Base-by-base conservation (phyloP, 2,797 vertebrate genomes). In the Myoxocephalus aenaeus region DNA sequence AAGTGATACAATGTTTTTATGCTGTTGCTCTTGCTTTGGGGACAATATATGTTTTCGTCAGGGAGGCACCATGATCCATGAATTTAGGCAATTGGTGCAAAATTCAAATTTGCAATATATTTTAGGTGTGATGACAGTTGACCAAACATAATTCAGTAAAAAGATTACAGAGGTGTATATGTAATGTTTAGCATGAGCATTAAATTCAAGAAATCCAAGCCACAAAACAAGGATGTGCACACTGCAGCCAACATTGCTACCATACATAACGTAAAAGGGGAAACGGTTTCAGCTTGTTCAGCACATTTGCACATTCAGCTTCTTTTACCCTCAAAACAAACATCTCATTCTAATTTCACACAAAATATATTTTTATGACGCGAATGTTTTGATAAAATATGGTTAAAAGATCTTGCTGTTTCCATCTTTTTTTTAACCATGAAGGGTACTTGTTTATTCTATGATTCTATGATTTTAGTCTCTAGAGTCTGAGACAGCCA, bases 221-320 rank as follows among this genome's bases (percentile, higher is more conserved):
- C 12, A 57, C 32, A 73, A 48, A 70, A 68, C 20, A 70, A 68
- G 17, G 59, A 76, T 48, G 72, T 50, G 29, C 42, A 63, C 17
- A 40, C 17, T 25, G n/a, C 29, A 68, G 7, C 46, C 71, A 70
- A 12, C 38, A 61, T 4, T 58, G 25, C 8, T 8, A 65, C 63
- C 50, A 79, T 18, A 44, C 12, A 5, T 46, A 57, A 2, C 8
- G 2, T 65, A 66, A 89, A 78, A 82, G 58, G 63, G 81, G 85
- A 86, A 87, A 71, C 32, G 65, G 72, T 58, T 79, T 77, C 25
- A 53, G 57, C 61, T 34, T 64, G 34, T 36, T 57, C 65, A 67
- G 46, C 64, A 66, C 22, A 51, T 51, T 38, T 34, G 32, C 32
- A 66, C 69, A 61, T 69, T 72, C n/a, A 65, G 50, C 38, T 32